These are phyloP conservation scores for Ypsolopha sequella DNA, from an alignment of 2,888 invertebrate species.

Conservation along the genomic window DNA sequence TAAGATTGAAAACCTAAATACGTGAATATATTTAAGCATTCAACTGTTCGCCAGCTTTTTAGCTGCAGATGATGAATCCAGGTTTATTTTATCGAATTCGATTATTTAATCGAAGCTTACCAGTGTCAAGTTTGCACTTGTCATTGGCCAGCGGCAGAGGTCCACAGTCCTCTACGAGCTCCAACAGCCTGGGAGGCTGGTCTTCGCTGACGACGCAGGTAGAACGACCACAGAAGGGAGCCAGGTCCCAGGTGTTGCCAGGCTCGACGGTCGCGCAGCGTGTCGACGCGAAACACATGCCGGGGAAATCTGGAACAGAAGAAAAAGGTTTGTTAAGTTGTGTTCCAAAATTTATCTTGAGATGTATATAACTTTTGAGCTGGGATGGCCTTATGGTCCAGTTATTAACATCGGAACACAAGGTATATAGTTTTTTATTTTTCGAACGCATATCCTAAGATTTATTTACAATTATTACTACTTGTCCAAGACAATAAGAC, in stretches of 20 bases:
- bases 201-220: constrained; percentile 87
- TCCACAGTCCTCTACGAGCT: constrained; percentile 91
- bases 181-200: constrained; percentile 79
- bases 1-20: background rate
- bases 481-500: too few relatives aligned
- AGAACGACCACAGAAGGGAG: constrained; percentile 92
- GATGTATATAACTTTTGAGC: too few relatives aligned
- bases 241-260: constrained; percentile 86
- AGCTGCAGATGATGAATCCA: background rate
- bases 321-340: background rate
- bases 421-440: too few relatives aligned
- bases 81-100: constrained; percentile 1
- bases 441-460: too few relatives aligned
- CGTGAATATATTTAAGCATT: background rate
- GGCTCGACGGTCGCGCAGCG: constrained; percentile 90
- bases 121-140: constrained; percentile 85
- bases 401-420: too few relatives aligned
- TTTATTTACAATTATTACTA: too few relatives aligned
- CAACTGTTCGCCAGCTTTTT: too few relatives aligned
- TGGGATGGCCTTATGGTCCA: too few relatives aligned
- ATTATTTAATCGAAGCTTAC: too few relatives aligned
- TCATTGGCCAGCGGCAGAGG: constrained; percentile 89
- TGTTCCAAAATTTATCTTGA: too few relatives aligned
- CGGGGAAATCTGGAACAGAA: constrained; percentile 80
- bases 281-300: constrained; percentile 92